A percentile compares a stretch with the other conserved stretches of the same genome.
Conservation (phyloP, 2,113 vertebrate species). For the Triplophysa dalaica region DNA sequence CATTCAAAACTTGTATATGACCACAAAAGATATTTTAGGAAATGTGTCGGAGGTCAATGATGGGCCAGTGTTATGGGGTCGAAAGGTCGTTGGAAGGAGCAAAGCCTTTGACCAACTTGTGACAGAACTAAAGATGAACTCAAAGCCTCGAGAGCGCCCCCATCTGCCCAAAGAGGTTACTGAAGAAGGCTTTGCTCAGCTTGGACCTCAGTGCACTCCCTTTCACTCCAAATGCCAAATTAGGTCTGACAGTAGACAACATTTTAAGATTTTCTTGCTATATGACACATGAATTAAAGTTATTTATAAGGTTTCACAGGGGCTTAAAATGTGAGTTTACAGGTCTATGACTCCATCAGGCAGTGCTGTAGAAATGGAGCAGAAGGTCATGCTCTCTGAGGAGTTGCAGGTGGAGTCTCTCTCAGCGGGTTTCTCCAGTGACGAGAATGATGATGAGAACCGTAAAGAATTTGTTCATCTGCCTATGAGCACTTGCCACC, state of each 20-base stretch:
- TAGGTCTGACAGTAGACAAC: neutral
- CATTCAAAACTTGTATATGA: too few relatives aligned
- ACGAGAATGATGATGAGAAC: slow-evolving; percentile 87
- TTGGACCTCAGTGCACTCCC: slow-evolving; percentile 49
- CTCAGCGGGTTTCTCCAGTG: slow-evolving; percentile 78
- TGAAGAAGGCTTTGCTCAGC: slow-evolving; percentile 52
- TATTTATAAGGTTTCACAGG: neutral
- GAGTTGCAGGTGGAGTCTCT: slow-evolving; percentile 60
- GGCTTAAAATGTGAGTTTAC: slow-evolving; percentile 2
- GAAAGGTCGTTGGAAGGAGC: slow-evolving; percentile 75
- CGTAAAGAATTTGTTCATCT: slow-evolving; percentile 84
- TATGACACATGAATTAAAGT: neutral
- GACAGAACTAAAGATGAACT: slow-evolving; percentile 74
- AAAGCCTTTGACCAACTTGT: slow-evolving; percentile 78
- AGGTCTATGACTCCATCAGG: slow-evolving; percentile 72
- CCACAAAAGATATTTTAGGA: neutral
- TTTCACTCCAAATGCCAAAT: slow-evolving; percentile 66
- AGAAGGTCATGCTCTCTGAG: slow-evolving; percentile 50
- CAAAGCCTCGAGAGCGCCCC: slow-evolving; percentile 69
- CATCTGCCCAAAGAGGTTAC: slow-evolving; percentile 66
- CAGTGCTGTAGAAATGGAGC: slow-evolving; percentile 70
- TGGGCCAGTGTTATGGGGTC: too few relatives aligned
- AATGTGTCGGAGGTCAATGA: too few relatives aligned
- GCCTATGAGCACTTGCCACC: slow-evolving; percentile 63
- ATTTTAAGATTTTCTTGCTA: too few relatives aligned